These are phyloP conservation scores for Felis catus DNA, from an alignment of 2,113 vertebrate species.

Conservation along the genomic window DNA sequence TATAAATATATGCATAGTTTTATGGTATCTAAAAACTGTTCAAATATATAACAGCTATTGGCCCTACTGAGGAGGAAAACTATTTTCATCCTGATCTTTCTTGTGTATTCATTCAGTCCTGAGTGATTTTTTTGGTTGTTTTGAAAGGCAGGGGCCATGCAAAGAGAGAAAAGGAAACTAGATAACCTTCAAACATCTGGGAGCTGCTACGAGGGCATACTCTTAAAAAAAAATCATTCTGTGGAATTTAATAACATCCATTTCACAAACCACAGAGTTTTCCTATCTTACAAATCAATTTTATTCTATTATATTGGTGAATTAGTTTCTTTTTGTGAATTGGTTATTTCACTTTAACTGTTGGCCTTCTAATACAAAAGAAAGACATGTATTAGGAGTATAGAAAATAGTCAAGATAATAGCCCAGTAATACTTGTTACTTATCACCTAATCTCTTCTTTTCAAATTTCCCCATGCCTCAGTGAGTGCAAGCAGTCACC, in stretches of 20 bases:
- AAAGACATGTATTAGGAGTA: constrained; percentile 76
- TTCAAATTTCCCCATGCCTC: constrained; percentile 76
- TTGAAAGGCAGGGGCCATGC: neutral
- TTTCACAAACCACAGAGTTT: constrained; percentile 78
- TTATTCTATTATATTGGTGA: constrained; percentile 63
- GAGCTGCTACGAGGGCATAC: constrained; percentile 45
- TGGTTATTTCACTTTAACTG: constrained; percentile 78
- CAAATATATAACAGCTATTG: neutral
- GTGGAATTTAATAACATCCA: constrained; percentile 76
- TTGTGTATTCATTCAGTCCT: neutral
- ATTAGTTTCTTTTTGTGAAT: constrained; percentile 62
- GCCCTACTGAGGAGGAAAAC: neutral
- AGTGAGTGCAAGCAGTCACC: constrained; percentile 60
- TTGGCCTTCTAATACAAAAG: constrained; percentile 77
- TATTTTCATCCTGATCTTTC: neutral
- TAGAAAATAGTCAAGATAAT: constrained; percentile 83
- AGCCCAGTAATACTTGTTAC: constrained; percentile 78
- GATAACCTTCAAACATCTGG: constrained; percentile 68
- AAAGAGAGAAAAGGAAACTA: neutral
- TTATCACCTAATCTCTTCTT: constrained; percentile 81
- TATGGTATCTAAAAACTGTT: neutral
- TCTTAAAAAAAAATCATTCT: constrained; percentile 59
- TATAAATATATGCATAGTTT: neutral
- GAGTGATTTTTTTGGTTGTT: neutral
- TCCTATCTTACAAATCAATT: constrained; percentile 78